Conservation (phyloP, 2,888 invertebrate species). For the Diaprepes abbreviatus region DNA sequence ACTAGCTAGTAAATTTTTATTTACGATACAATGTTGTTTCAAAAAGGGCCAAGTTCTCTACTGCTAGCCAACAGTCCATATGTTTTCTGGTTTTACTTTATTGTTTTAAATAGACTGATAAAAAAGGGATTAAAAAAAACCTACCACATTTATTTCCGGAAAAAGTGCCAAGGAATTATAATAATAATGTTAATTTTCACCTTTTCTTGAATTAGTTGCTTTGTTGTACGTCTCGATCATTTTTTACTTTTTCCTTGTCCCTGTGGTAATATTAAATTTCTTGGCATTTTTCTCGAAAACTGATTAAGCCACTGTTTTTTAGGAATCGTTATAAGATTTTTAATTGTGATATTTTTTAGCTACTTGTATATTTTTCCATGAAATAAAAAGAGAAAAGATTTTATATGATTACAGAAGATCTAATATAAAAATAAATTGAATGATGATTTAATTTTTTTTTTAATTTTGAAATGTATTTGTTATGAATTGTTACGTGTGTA, state of each 20-base stretch:
- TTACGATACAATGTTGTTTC: too few species aligned
- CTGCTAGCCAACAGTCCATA: neutral
- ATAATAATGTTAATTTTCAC: too few species aligned
- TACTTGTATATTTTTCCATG: conserved; percentile 38
- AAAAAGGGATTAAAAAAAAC: conserved; percentile 15
- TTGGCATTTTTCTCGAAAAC: conserved; percentile 3
- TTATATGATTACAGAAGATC: conserved; percentile 24
- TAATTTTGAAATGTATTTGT: too few species aligned
- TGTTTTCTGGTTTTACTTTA: conserved; percentile 36
- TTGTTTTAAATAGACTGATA: conserved; percentile 35
- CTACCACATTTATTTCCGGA: neutral
- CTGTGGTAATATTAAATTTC: neutral
- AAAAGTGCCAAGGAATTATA: neutral
- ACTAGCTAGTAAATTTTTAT: too few species aligned
- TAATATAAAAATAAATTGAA: conserved; percentile 14
- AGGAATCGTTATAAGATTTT: conserved; percentile 32
- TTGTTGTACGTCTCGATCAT: neutral
- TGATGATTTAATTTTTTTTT: neutral
- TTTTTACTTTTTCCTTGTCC: neutral
- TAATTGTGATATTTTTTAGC: conserved; percentile 45
- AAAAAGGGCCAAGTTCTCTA: neutral
- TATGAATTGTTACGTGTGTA: too few species aligned
- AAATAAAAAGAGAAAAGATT: conserved; percentile 24
- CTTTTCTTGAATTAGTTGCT: neutral
- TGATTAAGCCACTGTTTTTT: neutral